Percentiles rank a stretch among this genome's conserved stretches.
These are phyloP conservation scores for Agrochola lota DNA, from an alignment of 2,888 invertebrate species.

Conservation along the genomic window DNA sequence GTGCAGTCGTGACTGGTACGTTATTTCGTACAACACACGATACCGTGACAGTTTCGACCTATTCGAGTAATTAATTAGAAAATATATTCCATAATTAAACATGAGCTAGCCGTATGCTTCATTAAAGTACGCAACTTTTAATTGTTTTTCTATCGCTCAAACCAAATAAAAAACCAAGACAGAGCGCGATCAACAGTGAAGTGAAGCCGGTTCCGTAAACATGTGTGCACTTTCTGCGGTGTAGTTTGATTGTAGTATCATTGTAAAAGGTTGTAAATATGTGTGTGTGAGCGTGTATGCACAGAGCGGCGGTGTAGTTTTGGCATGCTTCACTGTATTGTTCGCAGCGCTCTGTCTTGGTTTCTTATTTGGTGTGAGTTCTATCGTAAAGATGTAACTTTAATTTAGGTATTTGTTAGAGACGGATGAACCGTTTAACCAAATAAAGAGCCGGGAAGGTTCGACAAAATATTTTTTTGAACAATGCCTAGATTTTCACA, in stretches of 20 bases:
- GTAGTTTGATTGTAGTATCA: too few relatives aligned
- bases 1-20: constrained; percentile 54
- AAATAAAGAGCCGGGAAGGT: neutral
- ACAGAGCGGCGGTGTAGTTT: too few relatives aligned
- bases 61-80: constrained; percentile 45
- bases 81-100: constrained; percentile 44
- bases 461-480: neutral
- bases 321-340: too few relatives aligned
- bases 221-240: too few relatives aligned
- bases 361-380: too few relatives aligned
- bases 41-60: constrained; percentile 54
- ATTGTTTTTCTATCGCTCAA: neutral
- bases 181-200: too few relatives aligned
- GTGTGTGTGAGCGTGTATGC: too few relatives aligned
- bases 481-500: constrained; percentile 20
- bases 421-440: neutral
- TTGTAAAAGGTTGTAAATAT: too few relatives aligned
- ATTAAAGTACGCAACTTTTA: constrained; percentile 20
- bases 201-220: too few relatives aligned
- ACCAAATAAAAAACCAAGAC: too few relatives aligned
- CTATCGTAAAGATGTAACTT: neutral
- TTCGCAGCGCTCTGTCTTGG: too few relatives aligned
- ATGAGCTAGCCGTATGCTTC: constrained; percentile 8
- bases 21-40: constrained; percentile 55
- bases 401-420: neutral